Percentiles rank a stretch among this genome's conserved stretches.
These are phyloP conservation scores for Pterostichus niger DNA, from an alignment of 2,888 invertebrate genomes.

Conservation along the genomic window DNA sequence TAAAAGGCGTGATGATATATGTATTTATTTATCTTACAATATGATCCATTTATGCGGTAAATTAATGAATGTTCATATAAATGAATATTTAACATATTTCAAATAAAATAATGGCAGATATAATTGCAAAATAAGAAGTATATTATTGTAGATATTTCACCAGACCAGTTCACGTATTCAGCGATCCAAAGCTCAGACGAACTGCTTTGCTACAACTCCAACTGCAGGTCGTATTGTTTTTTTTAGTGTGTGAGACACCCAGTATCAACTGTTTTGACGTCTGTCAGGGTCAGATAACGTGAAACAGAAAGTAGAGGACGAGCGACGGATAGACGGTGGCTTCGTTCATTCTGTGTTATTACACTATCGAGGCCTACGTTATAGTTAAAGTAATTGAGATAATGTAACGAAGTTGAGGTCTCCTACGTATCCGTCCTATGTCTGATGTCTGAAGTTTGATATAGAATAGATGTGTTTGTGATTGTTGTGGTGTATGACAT, in stretches of 20 bases:
- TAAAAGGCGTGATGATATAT: no score
- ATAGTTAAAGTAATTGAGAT: constrained; percentile 35
- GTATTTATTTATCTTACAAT: no score
- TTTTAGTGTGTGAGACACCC: constrained; percentile 18
- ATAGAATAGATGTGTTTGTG: constrained; percentile 21
- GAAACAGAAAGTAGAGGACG: constrained; percentile 5
- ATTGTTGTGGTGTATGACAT: background rate
- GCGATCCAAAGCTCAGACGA: background rate
- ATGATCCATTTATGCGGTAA: no score
- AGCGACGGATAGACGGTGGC: background rate
- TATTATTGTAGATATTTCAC: background rate
- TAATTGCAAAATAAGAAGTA: background rate
- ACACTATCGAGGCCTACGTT: constrained; percentile 33
- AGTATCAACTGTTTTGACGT: constrained; percentile 49
- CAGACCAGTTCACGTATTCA: background rate
- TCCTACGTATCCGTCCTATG: constrained; percentile 8
- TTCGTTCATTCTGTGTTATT: constrained; percentile 34
- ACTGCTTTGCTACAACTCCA: no score
- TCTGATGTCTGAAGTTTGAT: constrained; percentile 5
- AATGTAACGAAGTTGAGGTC: constrained; percentile 21
- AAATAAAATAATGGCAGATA: background rate
- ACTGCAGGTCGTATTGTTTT: background rate
- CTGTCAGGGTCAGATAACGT: constrained; percentile 45
- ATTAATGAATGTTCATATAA: no score
- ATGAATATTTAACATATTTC: no score